phyloP scores from a whole-genome alignment of 1,140 invertebrate genomes.

The Berghia stephanieae region DNA sequence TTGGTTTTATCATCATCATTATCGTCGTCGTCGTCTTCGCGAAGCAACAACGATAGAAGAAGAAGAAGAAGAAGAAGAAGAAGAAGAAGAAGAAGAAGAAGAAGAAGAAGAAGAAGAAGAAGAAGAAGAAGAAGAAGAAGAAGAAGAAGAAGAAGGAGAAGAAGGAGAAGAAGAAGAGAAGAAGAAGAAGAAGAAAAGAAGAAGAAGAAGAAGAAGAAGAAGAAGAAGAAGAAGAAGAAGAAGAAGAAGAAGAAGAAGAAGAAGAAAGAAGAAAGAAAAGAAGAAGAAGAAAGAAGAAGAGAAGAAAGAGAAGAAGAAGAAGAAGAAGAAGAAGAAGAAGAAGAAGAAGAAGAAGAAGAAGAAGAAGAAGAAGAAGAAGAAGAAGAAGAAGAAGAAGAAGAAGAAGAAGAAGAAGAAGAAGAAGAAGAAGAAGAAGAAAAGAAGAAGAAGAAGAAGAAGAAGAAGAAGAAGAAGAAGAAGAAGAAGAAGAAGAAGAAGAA shows the following conservation, averaged over 20 bases:
- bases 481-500: neutral
- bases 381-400: neutral
- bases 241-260: neutral
- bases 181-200: neutral
- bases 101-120: neutral
- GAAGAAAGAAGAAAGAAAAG: neutral
- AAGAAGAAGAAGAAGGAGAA: neutral
- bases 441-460: neutral
- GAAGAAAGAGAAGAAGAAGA: neutral
- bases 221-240: neutral
- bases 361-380: neutral
- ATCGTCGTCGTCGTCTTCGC: too few relatives aligned
- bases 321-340: neutral
- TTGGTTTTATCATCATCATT: too few relatives aligned
- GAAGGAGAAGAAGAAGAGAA: neutral
- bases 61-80: neutral
- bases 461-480: neutral
- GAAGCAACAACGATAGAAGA: neutral
- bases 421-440: neutral
- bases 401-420: neutral
- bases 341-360: neutral
- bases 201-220: neutral
- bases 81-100: neutral
- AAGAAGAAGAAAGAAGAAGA: neutral
- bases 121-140: neutral